phyloP scores from a whole-genome alignment of 1,140 invertebrate genomes.

The Brachionus koreanus region DNA sequence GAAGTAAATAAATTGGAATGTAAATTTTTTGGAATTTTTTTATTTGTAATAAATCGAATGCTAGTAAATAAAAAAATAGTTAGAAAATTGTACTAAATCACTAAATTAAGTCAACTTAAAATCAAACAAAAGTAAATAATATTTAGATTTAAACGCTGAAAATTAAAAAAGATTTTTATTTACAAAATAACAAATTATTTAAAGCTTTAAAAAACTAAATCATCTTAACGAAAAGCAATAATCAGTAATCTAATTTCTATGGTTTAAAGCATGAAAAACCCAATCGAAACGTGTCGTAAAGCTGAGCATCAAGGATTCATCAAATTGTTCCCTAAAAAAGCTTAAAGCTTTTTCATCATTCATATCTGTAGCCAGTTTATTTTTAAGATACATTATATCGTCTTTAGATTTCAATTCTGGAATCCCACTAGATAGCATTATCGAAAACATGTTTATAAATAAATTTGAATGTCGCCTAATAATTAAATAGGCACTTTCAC shows the following conservation, averaged over 20 bases:
- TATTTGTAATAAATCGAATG: too few species aligned
- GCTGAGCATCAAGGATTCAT: constrained; percentile 80
- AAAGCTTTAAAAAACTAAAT: background rate
- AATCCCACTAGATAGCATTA: constrained; percentile 97
- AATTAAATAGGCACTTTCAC: constrained; percentile 79
- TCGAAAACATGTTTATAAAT: constrained; percentile 89
- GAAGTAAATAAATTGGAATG: too few species aligned
- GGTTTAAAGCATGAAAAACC: constrained; percentile 66
- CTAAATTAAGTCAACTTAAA: too few species aligned
- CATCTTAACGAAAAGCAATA: background rate
- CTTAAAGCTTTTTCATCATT: constrained; percentile 68
- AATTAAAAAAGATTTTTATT: too few species aligned
- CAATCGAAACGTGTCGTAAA: constrained; percentile 96
- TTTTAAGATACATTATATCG: constrained; percentile 82
- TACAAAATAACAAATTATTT: too few species aligned
- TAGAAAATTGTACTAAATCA: too few species aligned
- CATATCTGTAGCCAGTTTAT: constrained; percentile 81
- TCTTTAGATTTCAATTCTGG: constrained; percentile 83
- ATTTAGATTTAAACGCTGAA: too few species aligned
- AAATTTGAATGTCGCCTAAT: constrained; percentile 85
- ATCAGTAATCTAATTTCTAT: background rate
- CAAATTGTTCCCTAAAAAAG: constrained; percentile 84
- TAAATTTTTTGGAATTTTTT: too few species aligned
- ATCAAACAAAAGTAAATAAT: too few species aligned
- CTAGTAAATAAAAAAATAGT: too few species aligned